Base-by-base conservation (phyloP, 1,140 invertebrate species). In the Drosophila sp. region DNA sequence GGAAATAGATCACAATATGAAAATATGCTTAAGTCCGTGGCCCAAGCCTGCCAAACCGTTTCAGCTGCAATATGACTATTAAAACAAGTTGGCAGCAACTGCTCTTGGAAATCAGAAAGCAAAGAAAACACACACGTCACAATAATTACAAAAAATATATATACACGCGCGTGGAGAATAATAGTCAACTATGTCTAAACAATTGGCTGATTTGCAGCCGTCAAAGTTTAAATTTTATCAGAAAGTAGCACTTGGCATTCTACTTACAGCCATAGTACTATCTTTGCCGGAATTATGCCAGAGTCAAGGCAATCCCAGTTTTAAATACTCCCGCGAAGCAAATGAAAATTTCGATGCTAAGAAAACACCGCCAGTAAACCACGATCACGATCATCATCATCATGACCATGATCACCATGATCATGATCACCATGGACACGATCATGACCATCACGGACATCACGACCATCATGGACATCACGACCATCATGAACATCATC, bases 321-420 rank as follows among this genome's bases (percentile, higher is more conserved):
- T 94, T 90, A 96, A 96, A 84, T 96, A 96, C 92, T 95, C 95
- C 0, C 93, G 93, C 80, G 92, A 95, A 90, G 95, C 95, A 1
- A 97, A 97, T 83, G 92, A 93, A 67, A 84, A 90, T 50, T 83
- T 92, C 51, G 63, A 92, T 71, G 25, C 76, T 3, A 72, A 78
- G 32, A 58, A 70, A 21, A 66, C 76, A 29, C 66, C 73, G 57
- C 74, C 56, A 7, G 80, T 92, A 62, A 61, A 82, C 16, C 90
- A 92, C 34, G 79, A 80, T 21, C 76, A 92, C 58, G 54, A 90
- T 3, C 76, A 92, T 69, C 78, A 90, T 32, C 73, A 92, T 14
- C 48, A 81, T 29, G 87, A 92, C 63, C 53, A 78, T 53, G 16
- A 71, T 40, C 77, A 89, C 51, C 32, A 83, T 25, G 34, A 72